phyloP scores from a whole-genome alignment of 2,888 invertebrate species.

The Trachelus iudaicus region DNA sequence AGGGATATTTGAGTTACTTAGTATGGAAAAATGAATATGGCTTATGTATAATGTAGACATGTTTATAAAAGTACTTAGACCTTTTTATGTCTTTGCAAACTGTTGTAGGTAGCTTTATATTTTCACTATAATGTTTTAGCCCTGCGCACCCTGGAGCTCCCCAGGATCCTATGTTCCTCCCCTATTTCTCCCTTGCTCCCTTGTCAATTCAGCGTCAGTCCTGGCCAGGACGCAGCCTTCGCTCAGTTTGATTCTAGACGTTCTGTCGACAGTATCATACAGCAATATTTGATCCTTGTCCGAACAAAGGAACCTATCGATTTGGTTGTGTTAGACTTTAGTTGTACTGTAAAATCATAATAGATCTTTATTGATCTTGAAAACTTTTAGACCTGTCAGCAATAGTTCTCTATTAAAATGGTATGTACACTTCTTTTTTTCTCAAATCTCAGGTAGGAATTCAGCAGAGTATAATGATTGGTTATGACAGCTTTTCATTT shows the following conservation, averaged over 20 bases:
- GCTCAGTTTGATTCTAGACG: conserved; percentile 59
- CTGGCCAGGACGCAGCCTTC: conserved; percentile 61
- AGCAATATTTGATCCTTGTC: conserved; percentile 22
- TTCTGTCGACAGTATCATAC: conserved; percentile 50
- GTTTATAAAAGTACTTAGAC: neutral
- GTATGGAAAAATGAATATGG: neutral
- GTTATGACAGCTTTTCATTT: conserved; percentile 64
- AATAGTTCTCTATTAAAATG: conserved; percentile 48
- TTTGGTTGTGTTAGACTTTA: conserved; percentile 22
- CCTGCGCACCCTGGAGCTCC: conserved; percentile 20
- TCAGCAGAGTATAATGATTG: conserved; percentile 55
- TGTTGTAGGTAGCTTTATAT: conserved; percentile 1
- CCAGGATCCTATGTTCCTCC: conserved; percentile 49
- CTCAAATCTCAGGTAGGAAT: conserved; percentile 53
- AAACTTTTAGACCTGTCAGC: conserved; percentile 21
- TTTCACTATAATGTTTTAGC: conserved; percentile 19
- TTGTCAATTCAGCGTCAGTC: conserved; percentile 54
- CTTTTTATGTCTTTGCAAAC: conserved; percentile 8
- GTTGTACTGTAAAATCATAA: conserved; percentile 31
- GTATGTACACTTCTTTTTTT: conserved; percentile 50
- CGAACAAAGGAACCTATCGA: conserved; percentile 8
- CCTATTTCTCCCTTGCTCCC: conserved; percentile 38
- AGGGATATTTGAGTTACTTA: neutral
- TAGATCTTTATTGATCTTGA: conserved; percentile 29
- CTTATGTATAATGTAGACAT: neutral